Conservation (phyloP, 2,888 invertebrate genomes). For the Lasioglossum malachurum region DNA sequence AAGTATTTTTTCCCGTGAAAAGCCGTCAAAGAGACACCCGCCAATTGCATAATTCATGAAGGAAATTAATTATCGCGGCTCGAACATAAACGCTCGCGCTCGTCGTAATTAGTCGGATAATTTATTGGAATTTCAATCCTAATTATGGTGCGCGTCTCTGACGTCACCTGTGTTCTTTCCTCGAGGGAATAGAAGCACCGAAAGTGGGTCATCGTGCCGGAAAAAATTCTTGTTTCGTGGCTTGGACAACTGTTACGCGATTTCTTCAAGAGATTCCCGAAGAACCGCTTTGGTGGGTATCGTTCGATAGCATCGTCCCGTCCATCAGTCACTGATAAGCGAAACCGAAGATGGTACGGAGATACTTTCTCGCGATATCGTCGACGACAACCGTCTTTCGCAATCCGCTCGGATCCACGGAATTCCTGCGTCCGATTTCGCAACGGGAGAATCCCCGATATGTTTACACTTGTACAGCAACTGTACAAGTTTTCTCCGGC, state of each 20-base stretch:
- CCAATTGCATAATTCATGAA: conserved; percentile 59
- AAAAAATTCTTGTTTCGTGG: background rate
- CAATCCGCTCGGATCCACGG: background rate
- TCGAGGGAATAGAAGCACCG: background rate
- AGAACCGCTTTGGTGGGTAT: background rate
- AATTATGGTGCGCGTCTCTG: conserved; percentile 22
- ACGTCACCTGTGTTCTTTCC: conserved; percentile 23
- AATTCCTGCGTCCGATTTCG: conserved; percentile 41
- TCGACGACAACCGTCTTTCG: background rate
- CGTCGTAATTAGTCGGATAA: conserved; percentile 28
- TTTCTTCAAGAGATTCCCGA: background rate
- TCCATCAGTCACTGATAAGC: conserved; percentile 16
- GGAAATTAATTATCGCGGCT: conserved; percentile 51
- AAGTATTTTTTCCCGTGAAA: conserved; percentile 27
- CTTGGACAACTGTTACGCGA: background rate
- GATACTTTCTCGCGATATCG: conserved; percentile 6
- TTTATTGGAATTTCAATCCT: conserved; percentile 40
- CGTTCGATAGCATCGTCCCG: conserved; percentile 8
- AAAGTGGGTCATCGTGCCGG: conserved; percentile 22
- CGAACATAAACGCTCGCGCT: conserved; percentile 12
- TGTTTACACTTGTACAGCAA: conserved; percentile 36
- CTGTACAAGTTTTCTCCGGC: conserved; percentile 54
- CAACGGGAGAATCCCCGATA: conserved; percentile 34
- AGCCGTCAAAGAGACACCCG: conserved; percentile 22
- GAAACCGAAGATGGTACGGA: background rate